Base-by-base conservation (phyloP, 2,797 vertebrate genomes). In the Benthosema pterotum region DNA sequence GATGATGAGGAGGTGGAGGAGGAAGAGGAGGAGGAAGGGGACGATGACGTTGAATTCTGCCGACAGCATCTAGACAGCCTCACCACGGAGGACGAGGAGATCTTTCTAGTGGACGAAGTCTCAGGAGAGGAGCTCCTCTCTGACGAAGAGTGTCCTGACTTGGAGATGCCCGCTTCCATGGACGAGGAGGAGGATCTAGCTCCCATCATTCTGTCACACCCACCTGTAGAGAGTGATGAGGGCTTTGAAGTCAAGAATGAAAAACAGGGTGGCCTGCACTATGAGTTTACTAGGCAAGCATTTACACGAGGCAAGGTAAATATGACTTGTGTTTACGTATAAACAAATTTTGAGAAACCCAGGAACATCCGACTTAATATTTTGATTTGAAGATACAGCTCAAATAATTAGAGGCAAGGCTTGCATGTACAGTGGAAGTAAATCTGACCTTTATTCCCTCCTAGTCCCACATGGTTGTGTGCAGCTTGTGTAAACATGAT, bases 271-370 rank as follows among this genome's bases (percentile, higher is more conserved):
- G 84, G 69, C 67, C 65, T 84, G 51, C 77, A 87, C 42, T 98
- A 97, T 83, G 89, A 92, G 47, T 98, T 98, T 85, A 95, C 79
- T 83, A 96, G 87, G 75, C 68, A 90, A 62, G 86, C 83, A 57
- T 98, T 98, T 85, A 97, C 95, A 49, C 93, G 92, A 85, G 96
- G 96, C 86, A 98, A 96, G 94, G 97, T 98, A 85, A 22, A 63
- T 57, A 5, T 7, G 13, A 0, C 3, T 0, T n/a, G n/a, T 11
- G 17, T 60, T 5, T 11, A 3, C 9, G 45, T 46, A 15, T 8
- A 12, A 15, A 16, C 42, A 55, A 12, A 28, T 2, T 43, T n/a
- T 28, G 6, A 53, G 28, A 28, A 53, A n/a, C 22, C 25, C 25
- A 53, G 22, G 6, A 13, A 28, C 8, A 42, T 17, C 3, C 18